Percentiles rank a stretch among this genome's conserved stretches.
These are phyloP conservation scores for Poeciliopsis turrubarensis DNA, from an alignment of 2,113 vertebrate species.

Conservation along the genomic window DNA sequence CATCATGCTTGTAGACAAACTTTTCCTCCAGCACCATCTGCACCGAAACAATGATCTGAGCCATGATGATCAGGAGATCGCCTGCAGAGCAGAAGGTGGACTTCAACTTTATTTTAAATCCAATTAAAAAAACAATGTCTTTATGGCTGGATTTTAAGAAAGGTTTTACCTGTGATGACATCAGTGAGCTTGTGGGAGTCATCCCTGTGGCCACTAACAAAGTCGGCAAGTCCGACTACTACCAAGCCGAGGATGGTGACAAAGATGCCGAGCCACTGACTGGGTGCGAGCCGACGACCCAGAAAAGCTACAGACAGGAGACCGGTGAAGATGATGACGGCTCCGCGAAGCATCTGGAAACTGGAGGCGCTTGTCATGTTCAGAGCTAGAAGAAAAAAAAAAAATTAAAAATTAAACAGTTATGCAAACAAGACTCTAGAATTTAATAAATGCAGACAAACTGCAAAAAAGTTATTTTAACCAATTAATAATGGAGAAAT, in stretches of 20 bases:
- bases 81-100: constrained; percentile 73
- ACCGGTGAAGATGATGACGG: constrained; percentile 93
- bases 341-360: constrained; percentile 95
- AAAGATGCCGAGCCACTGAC: constrained; percentile 91
- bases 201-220: constrained; percentile 70
- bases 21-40: constrained; percentile 98
- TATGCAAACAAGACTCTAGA: neutral
- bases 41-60: constrained; percentile 88
- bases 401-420: neutral
- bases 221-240: constrained; percentile 89
- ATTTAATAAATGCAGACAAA: neutral
- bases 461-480: neutral
- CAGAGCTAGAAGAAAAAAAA: constrained; percentile 77
- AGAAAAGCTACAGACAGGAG: constrained; percentile 92
- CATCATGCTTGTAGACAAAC: constrained; percentile 90
- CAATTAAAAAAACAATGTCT: neutral
- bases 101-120: neutral
- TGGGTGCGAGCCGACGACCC: constrained; percentile 80
- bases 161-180: constrained; percentile 85
- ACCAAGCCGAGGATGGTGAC: constrained; percentile 91
- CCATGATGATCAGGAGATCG: constrained; percentile 92
- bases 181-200: constrained; percentile 84
- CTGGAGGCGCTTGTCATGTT: constrained; percentile 97
- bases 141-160: neutral
- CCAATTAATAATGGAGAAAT: neutral